A percentile compares a stretch with the other conserved stretches of the same genome.
These are phyloP conservation scores for Pseudopipra pipra DNA, from an alignment of 2,113 vertebrate species.

Conservation along the genomic window DNA sequence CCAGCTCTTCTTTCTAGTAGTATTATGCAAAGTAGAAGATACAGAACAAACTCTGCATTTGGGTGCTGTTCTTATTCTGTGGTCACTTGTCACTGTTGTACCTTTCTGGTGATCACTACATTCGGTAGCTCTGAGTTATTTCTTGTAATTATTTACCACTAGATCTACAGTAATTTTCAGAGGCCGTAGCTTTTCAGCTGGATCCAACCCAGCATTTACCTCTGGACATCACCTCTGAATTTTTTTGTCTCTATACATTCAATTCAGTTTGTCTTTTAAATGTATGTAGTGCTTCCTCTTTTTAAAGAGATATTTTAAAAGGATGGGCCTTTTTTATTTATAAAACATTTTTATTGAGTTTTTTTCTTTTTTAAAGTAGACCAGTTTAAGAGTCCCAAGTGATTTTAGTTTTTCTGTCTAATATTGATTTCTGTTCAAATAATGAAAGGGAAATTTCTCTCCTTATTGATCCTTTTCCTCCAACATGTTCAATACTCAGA, in stretches of 20 bases:
- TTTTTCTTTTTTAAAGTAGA: not conserved
- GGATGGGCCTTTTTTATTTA: not conserved
- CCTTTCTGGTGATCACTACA: conserved; percentile 1
- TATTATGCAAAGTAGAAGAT: conserved; percentile 30
- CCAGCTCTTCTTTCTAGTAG: not conserved
- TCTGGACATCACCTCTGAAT: conserved; percentile 1
- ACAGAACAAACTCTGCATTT: conserved; percentile 35
- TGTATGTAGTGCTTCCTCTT: not conserved
- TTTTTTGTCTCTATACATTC: not conserved
- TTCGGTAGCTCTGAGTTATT: not conserved
- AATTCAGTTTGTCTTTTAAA: not conserved
- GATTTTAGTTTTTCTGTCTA: not conserved
- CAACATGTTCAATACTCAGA: not conserved
- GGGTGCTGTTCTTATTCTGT: conserved; percentile 37
- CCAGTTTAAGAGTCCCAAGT: not conserved
- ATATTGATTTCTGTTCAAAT: not conserved
- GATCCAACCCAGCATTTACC: not conserved
- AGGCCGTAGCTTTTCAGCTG: not conserved
- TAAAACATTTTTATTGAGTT: not conserved
- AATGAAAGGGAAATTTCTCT: not conserved
- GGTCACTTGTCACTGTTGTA: not conserved
- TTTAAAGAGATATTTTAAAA: not conserved
- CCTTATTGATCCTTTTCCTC: not conserved
- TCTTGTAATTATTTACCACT: not conserved
- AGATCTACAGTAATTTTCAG: not conserved